phyloP scores from a whole-genome alignment of 2,797 vertebrate genomes.

The Oophaga sylvatica region DNA sequence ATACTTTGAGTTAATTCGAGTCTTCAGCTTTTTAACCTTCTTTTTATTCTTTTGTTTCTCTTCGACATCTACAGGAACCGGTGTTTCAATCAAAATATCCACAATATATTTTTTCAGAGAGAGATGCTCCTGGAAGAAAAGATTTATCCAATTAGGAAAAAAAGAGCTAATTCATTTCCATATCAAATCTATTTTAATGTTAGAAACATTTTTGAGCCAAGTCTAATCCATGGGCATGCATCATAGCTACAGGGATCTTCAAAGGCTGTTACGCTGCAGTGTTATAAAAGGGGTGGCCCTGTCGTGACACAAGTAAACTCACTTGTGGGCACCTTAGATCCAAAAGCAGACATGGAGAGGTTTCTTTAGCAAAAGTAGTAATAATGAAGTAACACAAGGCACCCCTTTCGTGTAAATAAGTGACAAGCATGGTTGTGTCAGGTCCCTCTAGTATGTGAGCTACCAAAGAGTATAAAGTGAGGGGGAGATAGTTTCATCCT shows the following conservation, averaged over 20 bases:
- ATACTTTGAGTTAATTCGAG: slow-evolving; percentile 96
- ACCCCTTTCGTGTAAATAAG: neutral
- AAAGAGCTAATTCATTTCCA: too few species aligned
- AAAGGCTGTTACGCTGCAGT: neutral
- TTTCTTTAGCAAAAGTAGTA: neutral
- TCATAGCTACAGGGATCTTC: neutral
- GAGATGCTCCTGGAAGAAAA: slow-evolving; percentile 88
- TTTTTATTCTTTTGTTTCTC: slow-evolving; percentile 93
- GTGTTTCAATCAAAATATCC: slow-evolving; percentile 89
- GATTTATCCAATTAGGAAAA: neutral
- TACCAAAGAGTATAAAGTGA: neutral
- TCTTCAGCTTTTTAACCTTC: slow-evolving; percentile 94
- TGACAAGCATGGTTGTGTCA: neutral
- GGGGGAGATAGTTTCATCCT: neutral
- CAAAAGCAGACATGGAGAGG: neutral
- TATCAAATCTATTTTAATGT: neutral
- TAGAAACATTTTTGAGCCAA: neutral
- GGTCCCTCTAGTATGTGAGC: neutral
- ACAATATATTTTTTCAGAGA: slow-evolving; percentile 97
- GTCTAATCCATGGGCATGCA: neutral
- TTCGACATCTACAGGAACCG: slow-evolving; percentile 83
- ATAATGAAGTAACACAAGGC: neutral
- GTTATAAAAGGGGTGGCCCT: neutral
- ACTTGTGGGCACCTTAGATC: too few species aligned
- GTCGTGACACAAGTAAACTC: neutral